A percentile compares a stretch with the other conserved stretches of the same genome.
These are phyloP conservation scores for Helicoverpa assulta DNA, from an alignment of 2,888 invertebrate species.

Conservation along the genomic window DNA sequence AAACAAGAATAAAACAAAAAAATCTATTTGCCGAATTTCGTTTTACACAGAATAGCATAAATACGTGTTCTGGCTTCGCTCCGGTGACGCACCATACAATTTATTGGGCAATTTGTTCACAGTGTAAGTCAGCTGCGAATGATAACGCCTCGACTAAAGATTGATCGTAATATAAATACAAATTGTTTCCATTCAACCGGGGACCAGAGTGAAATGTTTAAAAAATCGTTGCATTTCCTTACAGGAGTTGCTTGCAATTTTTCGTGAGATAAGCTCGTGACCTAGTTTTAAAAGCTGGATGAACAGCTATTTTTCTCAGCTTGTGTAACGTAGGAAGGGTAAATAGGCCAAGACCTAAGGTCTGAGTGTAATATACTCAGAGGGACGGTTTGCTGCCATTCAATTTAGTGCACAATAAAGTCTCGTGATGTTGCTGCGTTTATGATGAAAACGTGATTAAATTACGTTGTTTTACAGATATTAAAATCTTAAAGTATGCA, in stretches of 20 bases:
- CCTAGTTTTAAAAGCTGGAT: slow-evolving; percentile 44
- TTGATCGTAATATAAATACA: slow-evolving; percentile 69
- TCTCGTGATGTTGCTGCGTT: neutral
- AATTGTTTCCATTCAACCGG: slow-evolving; percentile 54
- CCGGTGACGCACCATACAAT: slow-evolving; percentile 67
- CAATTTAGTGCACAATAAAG: slow-evolving; percentile 28
- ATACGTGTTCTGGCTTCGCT: slow-evolving; percentile 57
- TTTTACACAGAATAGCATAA: slow-evolving; percentile 53
- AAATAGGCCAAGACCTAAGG: slow-evolving; percentile 49
- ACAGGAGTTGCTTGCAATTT: slow-evolving; percentile 49
- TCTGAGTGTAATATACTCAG: slow-evolving; percentile 32
- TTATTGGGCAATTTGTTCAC: slow-evolving; percentile 75
- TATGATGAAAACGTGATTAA: neutral
- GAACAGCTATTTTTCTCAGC: slow-evolving; percentile 51
- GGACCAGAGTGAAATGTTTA: slow-evolving; percentile 43
- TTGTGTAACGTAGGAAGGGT: slow-evolving; percentile 26
- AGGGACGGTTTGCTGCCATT: slow-evolving; percentile 19
- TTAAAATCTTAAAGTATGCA: neutral
- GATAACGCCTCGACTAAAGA: slow-evolving; percentile 70
- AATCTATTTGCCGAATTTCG: slow-evolving; percentile 52
- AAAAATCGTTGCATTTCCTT: slow-evolving; percentile 58
- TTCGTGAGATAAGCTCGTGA: slow-evolving; percentile 57
- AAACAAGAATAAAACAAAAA: slow-evolving; percentile 33
- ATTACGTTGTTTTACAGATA: neutral
- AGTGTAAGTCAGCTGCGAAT: slow-evolving; percentile 75